Conservation (phyloP, 30 jellyfish, hydroid and myxozoan species). For the Hydractinia symbiolongicarpus region DNA sequence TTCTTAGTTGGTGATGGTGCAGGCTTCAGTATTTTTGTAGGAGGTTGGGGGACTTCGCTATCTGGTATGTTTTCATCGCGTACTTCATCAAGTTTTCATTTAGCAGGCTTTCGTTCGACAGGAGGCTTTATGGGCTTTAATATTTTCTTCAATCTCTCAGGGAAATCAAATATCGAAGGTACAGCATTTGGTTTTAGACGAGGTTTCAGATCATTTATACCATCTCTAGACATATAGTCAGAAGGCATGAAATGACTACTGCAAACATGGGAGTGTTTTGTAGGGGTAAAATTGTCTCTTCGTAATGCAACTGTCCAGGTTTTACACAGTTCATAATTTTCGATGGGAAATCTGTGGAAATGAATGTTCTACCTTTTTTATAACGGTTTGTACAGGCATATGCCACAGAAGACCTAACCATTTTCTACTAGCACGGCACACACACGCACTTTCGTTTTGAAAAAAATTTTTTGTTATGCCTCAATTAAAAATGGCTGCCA, state of each 20-base stretch:
- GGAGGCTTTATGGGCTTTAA: not conserved
- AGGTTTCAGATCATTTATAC: not conserved
- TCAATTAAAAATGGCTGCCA: too few species aligned
- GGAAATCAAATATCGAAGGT: not conserved
- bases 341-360: conserved; percentile 29
- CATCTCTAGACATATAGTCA: conserved; percentile 15
- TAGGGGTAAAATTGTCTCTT: conserved; percentile 10
- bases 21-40: not conserved
- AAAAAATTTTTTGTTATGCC: too few species aligned
- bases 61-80: not conserved
- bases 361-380: conserved; percentile 12
- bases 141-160: not conserved
- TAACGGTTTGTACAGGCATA: conserved; percentile 37
- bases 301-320: conserved; percentile 26
- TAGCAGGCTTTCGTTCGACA: not conserved
- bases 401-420: conserved; percentile 32
- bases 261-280: conserved; percentile 17
- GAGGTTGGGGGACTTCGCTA: not conserved
- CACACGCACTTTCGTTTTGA: too few species aligned
- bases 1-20: not conserved
- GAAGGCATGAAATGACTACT: conserved; percentile 34
- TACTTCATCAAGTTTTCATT: too few species aligned
- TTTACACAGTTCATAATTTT: conserved; percentile 6
- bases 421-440: too few species aligned
- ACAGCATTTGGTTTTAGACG: not conserved